Evolutionary conservation across 1,140 invertebrate genomes (phyloP).

Genomic region (Drosophila grimshawi): DNA sequence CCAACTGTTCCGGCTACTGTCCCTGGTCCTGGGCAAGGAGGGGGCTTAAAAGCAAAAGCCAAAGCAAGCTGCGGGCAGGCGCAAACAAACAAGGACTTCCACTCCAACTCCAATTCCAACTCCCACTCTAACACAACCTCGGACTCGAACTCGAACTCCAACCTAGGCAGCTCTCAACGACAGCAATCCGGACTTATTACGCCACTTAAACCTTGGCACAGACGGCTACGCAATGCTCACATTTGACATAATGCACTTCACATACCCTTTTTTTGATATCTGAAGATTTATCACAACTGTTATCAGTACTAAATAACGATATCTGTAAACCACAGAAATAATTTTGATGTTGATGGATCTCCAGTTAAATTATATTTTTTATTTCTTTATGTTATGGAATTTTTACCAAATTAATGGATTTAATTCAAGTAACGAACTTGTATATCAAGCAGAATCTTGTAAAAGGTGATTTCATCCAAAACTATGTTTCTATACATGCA

Average conservation of each 20-base stretch:
- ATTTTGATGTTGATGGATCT: too few relatives aligned
- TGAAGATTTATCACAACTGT: background rate
- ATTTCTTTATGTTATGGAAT: too few relatives aligned
- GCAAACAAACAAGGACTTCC: constrained; percentile 65
- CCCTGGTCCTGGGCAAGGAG: constrained; percentile 24
- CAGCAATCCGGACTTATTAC: constrained; percentile 72
- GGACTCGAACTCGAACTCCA: constrained; percentile 3
- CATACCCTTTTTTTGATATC: background rate
- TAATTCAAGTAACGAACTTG: too few relatives aligned
- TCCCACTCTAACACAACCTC: background rate
- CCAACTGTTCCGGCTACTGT: constrained; percentile 7
- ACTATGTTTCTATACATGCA: constrained; percentile 13
- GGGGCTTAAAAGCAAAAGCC: constrained; percentile 78
- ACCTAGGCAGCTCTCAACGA: constrained; percentile 14
- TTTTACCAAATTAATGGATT: too few relatives aligned
- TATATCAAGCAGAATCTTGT: too few relatives aligned
- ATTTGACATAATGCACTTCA: background rate
- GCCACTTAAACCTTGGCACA: constrained; percentile 73
- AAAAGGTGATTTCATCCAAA: background rate
- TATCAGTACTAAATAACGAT: too few relatives aligned
- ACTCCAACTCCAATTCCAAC: constrained; percentile 1
- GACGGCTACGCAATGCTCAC: background rate
- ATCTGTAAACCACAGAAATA: too few relatives aligned
- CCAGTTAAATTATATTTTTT: too few relatives aligned
- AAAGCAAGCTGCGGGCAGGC: constrained; percentile 68